Evolutionary conservation across 2,113 vertebrate genomes (phyloP).

Genomic region (Piaya cayana): DNA sequence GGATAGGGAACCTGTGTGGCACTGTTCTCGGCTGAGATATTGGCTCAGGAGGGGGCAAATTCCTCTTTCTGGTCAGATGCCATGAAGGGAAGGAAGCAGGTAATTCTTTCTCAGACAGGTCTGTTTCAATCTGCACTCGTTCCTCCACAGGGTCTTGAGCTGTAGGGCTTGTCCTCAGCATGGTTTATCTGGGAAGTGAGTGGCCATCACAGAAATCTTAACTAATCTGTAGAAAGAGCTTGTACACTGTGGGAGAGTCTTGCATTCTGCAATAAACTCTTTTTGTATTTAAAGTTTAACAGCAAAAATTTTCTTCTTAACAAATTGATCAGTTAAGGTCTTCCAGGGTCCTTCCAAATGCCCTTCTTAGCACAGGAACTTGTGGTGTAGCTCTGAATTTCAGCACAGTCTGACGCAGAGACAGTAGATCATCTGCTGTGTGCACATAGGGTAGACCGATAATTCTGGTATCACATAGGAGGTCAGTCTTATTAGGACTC

Average conservation of each 20-base stretch:
- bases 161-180: background rate
- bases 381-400: background rate
- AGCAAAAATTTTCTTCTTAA: background rate
- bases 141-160: background rate
- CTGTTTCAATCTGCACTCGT: background rate
- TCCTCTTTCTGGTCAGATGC: background rate
- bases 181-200: background rate
- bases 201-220: background rate
- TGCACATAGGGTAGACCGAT: background rate
- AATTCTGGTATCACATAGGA: constrained; percentile 18
- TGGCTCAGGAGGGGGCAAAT: background rate
- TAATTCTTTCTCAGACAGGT: background rate
- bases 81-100: background rate
- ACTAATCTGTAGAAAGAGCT: background rate
- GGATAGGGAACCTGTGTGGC: accelerated
- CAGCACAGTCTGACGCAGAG: background rate
- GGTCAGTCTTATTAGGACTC: constrained; percentile 56
- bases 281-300: background rate
- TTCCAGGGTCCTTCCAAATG: background rate
- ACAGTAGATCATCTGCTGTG: background rate
- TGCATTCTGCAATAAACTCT: background rate
- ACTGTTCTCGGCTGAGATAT: background rate
- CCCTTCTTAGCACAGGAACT: background rate
- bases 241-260: background rate
- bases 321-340: background rate